Conservation (phyloP, 2,113 vertebrate genomes). For the Ranitomeya imitator region DNA sequence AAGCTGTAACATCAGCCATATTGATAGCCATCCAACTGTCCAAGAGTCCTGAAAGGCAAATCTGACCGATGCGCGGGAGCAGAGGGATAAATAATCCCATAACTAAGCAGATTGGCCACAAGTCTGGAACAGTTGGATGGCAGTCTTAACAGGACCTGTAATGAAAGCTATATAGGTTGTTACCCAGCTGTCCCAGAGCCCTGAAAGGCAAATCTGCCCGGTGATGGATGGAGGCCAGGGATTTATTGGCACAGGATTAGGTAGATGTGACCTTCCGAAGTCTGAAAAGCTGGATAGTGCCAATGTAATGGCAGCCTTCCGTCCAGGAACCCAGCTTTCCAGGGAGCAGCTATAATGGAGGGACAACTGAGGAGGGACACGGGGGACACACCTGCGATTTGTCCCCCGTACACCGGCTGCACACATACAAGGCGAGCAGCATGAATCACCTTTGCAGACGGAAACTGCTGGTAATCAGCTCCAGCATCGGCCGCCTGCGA, state of each 20-base stretch:
- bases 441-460: conserved; percentile 13
- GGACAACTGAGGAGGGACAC: too few relatives aligned
- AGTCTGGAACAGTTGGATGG: neutral
- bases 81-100: too few relatives aligned
- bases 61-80: too few relatives aligned
- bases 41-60: neutral
- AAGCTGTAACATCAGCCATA: neutral
- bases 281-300: too few relatives aligned
- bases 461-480: conserved; percentile 13
- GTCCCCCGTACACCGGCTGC: neutral
- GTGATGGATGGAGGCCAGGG: too few relatives aligned
- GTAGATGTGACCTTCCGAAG: too few relatives aligned
- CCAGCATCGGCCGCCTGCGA: neutral
- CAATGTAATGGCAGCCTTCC: too few relatives aligned
- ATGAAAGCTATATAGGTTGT: neutral
- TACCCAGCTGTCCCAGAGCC: neutral
- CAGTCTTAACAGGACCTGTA: neutral
- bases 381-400: neutral
- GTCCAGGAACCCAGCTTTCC: neutral
- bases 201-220: neutral
- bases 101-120: neutral
- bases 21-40: neutral
- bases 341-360: neutral
- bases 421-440: neutral
- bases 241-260: too few relatives aligned